A percentile compares a stretch with the other conserved stretches of the same genome.
Evolutionary conservation across 2,797 vertebrate species (phyloP).

Genomic region (Bradypodion ventrale): DNA sequence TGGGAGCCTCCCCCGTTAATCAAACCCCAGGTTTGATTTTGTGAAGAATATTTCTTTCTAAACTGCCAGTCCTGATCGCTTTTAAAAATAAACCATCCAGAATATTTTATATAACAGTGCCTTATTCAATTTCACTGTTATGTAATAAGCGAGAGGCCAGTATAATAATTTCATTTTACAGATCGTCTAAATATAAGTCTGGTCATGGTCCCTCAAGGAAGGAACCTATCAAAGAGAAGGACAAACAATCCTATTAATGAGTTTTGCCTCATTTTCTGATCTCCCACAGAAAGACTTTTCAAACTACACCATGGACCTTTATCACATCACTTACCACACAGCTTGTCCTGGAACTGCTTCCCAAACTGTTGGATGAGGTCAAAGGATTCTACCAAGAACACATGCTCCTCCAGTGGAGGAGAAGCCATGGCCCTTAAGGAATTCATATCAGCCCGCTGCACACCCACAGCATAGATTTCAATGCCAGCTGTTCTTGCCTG

Average conservation of each 20-base stretch:
- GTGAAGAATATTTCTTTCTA: not conserved
- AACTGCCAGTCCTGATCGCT: not conserved
- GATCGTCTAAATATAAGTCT: not conserved
- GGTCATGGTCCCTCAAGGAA: not conserved
- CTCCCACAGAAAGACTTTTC: not conserved
- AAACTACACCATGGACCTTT: not conserved
- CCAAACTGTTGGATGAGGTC: slow-evolving; percentile 95
- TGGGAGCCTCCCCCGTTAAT: too few relatives aligned
- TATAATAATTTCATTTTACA: not conserved
- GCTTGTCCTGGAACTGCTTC: slow-evolving; percentile 91
- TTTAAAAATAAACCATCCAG: not conserved
- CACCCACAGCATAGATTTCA: slow-evolving; percentile 93
- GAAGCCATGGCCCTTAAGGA: slow-evolving; percentile 96
- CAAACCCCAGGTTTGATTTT: not conserved
- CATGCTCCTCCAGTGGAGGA: slow-evolving; percentile 89
- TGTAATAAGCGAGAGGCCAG: not conserved
- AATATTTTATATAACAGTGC: not conserved
- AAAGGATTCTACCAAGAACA: slow-evolving; percentile 95
- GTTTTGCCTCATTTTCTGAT: not conserved
- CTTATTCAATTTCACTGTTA: not conserved
- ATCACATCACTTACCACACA: slow-evolving; percentile 79
- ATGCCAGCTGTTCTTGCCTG: slow-evolving; percentile 89
- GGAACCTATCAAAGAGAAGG: not conserved
- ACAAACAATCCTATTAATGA: too few relatives aligned
- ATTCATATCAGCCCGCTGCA: slow-evolving; percentile 92